Evolutionary conservation across 37 sponge, comb jelly and placozoan genomes (phyloP).

Genomic region (Lycopodina hypogea): DNA sequence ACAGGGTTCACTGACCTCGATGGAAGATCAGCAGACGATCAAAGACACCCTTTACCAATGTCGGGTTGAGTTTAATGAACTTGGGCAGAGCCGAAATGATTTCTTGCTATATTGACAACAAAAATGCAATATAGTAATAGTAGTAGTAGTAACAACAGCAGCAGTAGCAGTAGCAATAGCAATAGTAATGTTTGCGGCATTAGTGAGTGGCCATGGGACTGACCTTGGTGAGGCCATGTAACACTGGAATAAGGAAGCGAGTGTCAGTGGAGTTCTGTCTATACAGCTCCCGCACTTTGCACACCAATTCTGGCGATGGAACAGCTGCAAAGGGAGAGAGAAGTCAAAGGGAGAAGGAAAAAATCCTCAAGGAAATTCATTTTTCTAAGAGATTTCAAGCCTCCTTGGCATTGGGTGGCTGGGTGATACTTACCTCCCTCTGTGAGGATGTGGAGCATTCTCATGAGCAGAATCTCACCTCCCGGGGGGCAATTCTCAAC

Average conservation of each 20-base stretch:
- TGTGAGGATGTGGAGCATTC: slow-evolving; percentile 90
- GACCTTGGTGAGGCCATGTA: slow-evolving; percentile 93
- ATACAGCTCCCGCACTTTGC: slow-evolving; percentile 81
- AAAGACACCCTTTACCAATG: slow-evolving; percentile 84
- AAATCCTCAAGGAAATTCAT: not conserved
- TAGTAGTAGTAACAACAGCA: not conserved
- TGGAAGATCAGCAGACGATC: slow-evolving; percentile 70
- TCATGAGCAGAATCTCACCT: slow-evolving; percentile 91
- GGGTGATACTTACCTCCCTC: slow-evolving; percentile 55
- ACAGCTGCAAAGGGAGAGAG: slow-evolving; percentile 37
- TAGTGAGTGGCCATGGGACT: too few relatives aligned
- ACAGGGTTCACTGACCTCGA: slow-evolving; percentile 35
- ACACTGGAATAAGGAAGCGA: slow-evolving; percentile 90
- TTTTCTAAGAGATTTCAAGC: not conserved
- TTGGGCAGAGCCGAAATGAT: slow-evolving; percentile 86
- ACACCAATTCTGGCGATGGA: slow-evolving; percentile 80
- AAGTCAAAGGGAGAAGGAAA: not conserved
- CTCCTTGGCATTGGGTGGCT: not conserved
- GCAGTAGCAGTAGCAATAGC: not conserved
- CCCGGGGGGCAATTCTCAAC: slow-evolving; percentile 90
- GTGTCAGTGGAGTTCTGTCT: slow-evolving; percentile 76
- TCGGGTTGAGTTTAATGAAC: slow-evolving; percentile 80
- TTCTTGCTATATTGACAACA: slow-evolving; percentile 55
- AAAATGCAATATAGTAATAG: not conserved
- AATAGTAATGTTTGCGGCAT: not conserved